phyloP scores from a whole-genome alignment of 2,113 vertebrate species.

The Abramis brama region DNA sequence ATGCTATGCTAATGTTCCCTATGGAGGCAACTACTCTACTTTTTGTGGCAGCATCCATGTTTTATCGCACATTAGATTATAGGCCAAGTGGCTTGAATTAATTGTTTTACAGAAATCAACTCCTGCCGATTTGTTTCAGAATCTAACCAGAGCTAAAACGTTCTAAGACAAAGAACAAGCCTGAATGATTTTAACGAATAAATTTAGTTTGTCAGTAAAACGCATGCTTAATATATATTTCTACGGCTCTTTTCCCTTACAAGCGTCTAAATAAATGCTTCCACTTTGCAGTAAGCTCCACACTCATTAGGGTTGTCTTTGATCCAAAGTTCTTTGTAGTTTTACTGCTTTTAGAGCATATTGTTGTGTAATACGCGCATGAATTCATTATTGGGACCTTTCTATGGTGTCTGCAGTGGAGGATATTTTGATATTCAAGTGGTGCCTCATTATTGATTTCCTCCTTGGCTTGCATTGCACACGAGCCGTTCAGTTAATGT shows the following conservation, averaged over 20 bases:
- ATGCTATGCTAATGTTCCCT: not conserved
- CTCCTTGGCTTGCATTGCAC: constrained; percentile 20
- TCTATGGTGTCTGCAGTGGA: not conserved
- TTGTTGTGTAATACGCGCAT: constrained; percentile 22
- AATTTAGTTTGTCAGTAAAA: not conserved
- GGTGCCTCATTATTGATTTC: constrained; percentile 44
- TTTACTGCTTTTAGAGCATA: constrained; percentile 1
- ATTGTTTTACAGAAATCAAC: not conserved
- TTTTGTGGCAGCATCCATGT: not conserved
- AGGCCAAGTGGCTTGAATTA: not conserved
- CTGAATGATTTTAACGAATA: not conserved
- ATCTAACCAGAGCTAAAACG: not conserved
- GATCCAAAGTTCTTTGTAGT: constrained; percentile 53
- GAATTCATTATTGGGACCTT: constrained; percentile 23
- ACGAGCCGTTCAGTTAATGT: constrained; percentile 37
- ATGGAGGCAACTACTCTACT: not conserved
- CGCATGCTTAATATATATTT: not conserved
- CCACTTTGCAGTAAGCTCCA: constrained; percentile 52
- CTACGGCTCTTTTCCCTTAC: constrained; percentile 33
- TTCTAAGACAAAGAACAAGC: constrained; percentile 8
- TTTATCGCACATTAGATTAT: constrained; percentile 4
- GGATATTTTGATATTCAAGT: constrained; percentile 28
- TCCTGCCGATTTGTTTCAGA: not conserved
- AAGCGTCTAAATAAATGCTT: constrained; percentile 62
- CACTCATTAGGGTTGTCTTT: constrained; percentile 61